These are phyloP conservation scores for Julus scandinavius DNA, from an alignment of 2,888 invertebrate genomes.

Conservation along the genomic window DNA sequence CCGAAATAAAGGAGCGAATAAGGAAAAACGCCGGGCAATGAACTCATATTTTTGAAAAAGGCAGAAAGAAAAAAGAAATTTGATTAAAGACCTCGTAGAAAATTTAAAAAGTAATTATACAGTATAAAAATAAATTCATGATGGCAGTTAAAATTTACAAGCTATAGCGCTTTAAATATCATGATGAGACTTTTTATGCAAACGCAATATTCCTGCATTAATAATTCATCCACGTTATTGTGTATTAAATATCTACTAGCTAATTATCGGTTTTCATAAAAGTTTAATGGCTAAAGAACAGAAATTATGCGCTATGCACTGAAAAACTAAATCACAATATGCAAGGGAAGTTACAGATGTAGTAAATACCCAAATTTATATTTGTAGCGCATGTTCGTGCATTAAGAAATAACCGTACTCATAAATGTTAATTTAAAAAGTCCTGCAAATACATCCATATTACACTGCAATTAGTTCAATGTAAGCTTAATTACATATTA, in stretches of 20 bases:
- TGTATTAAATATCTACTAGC: neutral
- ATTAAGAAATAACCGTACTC: neutral
- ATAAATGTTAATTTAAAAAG: neutral
- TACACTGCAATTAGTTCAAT: no score
- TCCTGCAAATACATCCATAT: neutral
- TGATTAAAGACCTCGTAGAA: neutral
- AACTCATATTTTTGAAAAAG: neutral
- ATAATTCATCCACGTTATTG: neutral
- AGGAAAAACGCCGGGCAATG: neutral
- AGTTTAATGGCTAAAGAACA: no score
- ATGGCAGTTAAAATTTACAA: neutral
- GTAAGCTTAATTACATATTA: no score
- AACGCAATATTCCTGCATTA: neutral
- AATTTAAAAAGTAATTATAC: neutral
- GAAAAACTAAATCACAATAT: neutral
- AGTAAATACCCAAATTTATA: neutral
- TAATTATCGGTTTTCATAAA: neutral
- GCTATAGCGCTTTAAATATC: neutral
- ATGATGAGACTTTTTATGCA: neutral
- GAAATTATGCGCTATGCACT: no score
- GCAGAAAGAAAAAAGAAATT: neutral
- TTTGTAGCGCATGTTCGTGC: neutral
- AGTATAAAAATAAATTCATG: slow-evolving; percentile 10
- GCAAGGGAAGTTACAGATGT: neutral
- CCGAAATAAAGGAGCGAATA: neutral